A percentile compares a stretch with the other conserved stretches of the same genome.
Conservation (phyloP, 2,888 invertebrate genomes). For the Drosophila robusta region DNA sequence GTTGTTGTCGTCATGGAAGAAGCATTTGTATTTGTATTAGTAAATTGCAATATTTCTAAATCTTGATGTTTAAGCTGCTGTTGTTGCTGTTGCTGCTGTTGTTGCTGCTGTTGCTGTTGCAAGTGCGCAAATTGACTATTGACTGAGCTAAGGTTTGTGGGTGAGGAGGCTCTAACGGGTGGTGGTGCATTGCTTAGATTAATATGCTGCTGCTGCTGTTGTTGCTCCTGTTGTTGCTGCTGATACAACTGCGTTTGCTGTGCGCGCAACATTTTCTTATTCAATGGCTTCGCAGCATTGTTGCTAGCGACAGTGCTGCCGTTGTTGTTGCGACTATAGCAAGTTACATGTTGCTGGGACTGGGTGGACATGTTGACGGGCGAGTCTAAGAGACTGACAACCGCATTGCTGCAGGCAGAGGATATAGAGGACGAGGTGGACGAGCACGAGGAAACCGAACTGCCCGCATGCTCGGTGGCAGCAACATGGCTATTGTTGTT, state of each 20-base stretch:
- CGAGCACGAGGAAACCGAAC: slow-evolving; percentile 52
- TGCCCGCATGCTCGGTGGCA: slow-evolving; percentile 38
- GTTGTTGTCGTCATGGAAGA: slow-evolving; percentile 61
- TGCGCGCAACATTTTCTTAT: slow-evolving; percentile 84
- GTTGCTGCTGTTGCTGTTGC: slow-evolving; percentile 70
- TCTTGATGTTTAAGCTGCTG: slow-evolving; percentile 73
- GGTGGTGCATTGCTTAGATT: slow-evolving; percentile 37
- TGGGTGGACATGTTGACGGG: slow-evolving; percentile 74
- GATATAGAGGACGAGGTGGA: slow-evolving; percentile 62
- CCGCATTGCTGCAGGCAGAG: slow-evolving; percentile 38
- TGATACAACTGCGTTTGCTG: slow-evolving; percentile 83
- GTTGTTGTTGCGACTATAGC: slow-evolving; percentile 42
- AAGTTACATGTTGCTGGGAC: slow-evolving; percentile 49
- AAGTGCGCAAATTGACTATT: slow-evolving; percentile 54
- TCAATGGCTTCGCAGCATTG: slow-evolving; percentile 74
- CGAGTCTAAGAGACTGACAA: slow-evolving; percentile 55
- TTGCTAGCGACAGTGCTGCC: slow-evolving; percentile 45
- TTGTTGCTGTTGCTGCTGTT: slow-evolving; percentile 59
- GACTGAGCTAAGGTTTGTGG: slow-evolving; percentile 59
- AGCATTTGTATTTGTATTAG: slow-evolving; percentile 68
- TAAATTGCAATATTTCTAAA: slow-evolving; percentile 82
- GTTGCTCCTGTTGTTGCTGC: slow-evolving; percentile 66
- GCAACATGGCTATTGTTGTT: slow-evolving; percentile 33
- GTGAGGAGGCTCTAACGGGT: slow-evolving; percentile 48
- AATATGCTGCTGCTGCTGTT: slow-evolving; percentile 46